Conservation (phyloP, 2,888 invertebrate species). For the Tenthredo notha region DNA sequence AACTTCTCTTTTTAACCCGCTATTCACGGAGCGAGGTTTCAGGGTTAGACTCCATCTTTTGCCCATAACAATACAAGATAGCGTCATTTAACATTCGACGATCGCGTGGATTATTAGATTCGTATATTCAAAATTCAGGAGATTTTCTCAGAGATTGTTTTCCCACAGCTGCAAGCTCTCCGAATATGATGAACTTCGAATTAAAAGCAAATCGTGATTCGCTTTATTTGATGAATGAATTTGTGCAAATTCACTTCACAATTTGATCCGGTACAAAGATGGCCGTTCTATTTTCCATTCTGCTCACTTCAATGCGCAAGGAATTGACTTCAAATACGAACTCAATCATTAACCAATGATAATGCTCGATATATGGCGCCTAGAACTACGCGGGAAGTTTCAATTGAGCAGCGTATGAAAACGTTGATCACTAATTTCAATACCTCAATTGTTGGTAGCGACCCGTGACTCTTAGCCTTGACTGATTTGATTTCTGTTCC, state of each 20-base stretch:
- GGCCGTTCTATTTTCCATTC: background rate
- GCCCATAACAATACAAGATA: conserved; percentile 15
- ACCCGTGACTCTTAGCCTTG: background rate
- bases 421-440: background rate
- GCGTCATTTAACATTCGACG: background rate
- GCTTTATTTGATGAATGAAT: background rate
- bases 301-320: conserved; percentile 12
- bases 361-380: background rate
- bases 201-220: background rate
- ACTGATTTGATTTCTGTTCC: background rate
- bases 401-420: background rate
- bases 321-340: background rate
- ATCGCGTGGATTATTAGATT: background rate
- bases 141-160: background rate
- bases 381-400: conserved; percentile 5
- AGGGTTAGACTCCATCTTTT: conserved; percentile 36
- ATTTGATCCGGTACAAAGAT: background rate
- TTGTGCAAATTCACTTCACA: background rate
- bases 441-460: background rate
- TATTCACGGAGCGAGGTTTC: conserved; percentile 7
- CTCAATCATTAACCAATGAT: conserved; percentile 7
- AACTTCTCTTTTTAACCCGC: conserved; percentile 12
- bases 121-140: background rate
- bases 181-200: background rate
- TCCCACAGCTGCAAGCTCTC: background rate